phyloP scores from a whole-genome alignment of 2,113 vertebrate genomes.

The Psammodynastes pulverulentus region DNA sequence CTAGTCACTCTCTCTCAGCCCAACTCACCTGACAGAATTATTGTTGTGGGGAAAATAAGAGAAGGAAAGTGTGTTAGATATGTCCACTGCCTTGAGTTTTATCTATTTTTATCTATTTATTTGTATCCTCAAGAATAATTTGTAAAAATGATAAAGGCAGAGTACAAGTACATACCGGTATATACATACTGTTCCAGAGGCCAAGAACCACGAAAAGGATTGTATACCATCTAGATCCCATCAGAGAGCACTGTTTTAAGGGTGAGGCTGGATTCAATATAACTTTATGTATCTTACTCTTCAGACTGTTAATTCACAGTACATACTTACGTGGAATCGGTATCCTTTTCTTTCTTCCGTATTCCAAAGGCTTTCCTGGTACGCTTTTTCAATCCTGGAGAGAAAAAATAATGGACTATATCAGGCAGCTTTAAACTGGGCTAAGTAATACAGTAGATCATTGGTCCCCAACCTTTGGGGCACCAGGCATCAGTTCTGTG shows the following conservation, averaged over 20 bases:
- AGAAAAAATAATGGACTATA: not conserved
- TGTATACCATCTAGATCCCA: not conserved
- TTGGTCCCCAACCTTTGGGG: no score
- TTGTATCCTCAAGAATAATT: not conserved
- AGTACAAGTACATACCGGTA: no score
- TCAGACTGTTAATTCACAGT: fast-evolving
- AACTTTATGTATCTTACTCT: not conserved
- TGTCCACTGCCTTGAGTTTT: not conserved
- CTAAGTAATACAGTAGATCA: not conserved
- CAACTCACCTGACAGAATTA: not conserved
- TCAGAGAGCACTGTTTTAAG: not conserved
- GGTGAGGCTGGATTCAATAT: not conserved
- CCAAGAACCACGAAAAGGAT: not conserved
- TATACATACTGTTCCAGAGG: not conserved
- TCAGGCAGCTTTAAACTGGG: not conserved
- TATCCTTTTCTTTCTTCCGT: conserved; percentile 96
- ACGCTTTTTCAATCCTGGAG: conserved; percentile 93
- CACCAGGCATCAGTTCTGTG: no score
- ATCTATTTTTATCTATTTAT: not conserved
- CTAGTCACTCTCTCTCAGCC: not conserved
- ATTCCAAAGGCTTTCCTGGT: conserved; percentile 96
- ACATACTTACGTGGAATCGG: conserved; percentile 85
- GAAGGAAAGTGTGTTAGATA: not conserved
- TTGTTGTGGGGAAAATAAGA: not conserved
- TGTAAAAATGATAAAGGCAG: no score